These are phyloP conservation scores for Tachystola acroxantha DNA, from an alignment of 2,888 invertebrate species.

Conservation along the genomic window DNA sequence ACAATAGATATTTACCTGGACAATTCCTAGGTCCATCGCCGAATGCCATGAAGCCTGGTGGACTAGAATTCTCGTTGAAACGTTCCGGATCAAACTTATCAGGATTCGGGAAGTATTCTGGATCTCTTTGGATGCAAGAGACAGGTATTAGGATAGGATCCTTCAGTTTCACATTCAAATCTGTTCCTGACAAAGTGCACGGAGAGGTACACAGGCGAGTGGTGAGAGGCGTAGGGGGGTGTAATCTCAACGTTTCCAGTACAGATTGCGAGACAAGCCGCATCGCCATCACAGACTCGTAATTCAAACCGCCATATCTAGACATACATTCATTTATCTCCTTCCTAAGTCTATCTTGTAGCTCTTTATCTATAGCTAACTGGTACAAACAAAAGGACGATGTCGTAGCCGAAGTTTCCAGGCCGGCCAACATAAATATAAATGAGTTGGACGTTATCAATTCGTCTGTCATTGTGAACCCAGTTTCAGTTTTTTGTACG, in stretches of 20 bases:
- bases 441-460: conserved; percentile 71
- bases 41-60: conserved; percentile 58
- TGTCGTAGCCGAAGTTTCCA: conserved; percentile 65
- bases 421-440: conserved; percentile 71
- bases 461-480: conserved; percentile 62
- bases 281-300: conserved; percentile 61
- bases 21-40: conserved; percentile 69
- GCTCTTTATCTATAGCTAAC: conserved; percentile 53
- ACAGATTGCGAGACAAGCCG: conserved; percentile 45
- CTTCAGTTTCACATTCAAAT: conserved; percentile 44
- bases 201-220: conserved; percentile 61
- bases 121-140: conserved; percentile 60
- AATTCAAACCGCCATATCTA: conserved; percentile 47
- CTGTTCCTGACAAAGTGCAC: conserved; percentile 46
- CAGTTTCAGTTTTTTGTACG: conserved; percentile 52
- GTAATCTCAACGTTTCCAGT: conserved; percentile 57
- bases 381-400: conserved; percentile 67
- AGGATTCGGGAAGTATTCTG: conserved; percentile 54
- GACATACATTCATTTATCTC: conserved; percentile 54
- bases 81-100: conserved; percentile 63
- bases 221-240: conserved; percentile 65
- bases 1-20: conserved; percentile 55
- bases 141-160: conserved; percentile 62
- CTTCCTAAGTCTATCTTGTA: conserved; percentile 49
- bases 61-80: conserved; percentile 49